Base-by-base conservation (phyloP, 2,797 vertebrate genomes). In the Columba guinea region DNA sequence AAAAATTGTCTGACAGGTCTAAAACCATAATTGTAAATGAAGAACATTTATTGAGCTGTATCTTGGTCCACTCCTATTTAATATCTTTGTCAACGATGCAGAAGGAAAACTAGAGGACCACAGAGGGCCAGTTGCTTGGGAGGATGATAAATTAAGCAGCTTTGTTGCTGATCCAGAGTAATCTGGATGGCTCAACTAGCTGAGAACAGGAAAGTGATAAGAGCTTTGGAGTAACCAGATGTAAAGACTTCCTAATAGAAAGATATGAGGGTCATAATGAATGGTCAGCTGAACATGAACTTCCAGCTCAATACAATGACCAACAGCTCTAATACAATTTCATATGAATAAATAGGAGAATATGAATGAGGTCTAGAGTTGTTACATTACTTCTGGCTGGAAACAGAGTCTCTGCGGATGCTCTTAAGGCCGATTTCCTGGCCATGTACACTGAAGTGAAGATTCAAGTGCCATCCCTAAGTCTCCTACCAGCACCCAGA, bases 1-100 rank as follows among this genome's bases (percentile, higher is more conserved):
- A 87, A 91, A 95, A 80, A 74, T 28, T 75, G 41, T 11, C 49
- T 97, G 90, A 70, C 34, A 48, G 39, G 22, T 76, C 49, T 92
- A 76, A 92, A 94, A 92, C 85, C 17, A 6, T 69, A 59, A 49
- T 90, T 89, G 71, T 5, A 76, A 84, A 84, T 41, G 2, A 89
- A 48, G 51, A 82, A 76, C 7, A 22, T 56, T 69, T 63, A 60
- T 77, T 77, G 60, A 83, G 17, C 28, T 52, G 1, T 53, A 70
- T 59, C 60, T 85, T 83, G 20, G 32, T 32, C 53, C 22, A 60
- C 24, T 68, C 15, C 7, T 53, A 23, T 35, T 89, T n/a, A 93
- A 84, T 7, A 20, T 27, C 59, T 87, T 84, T 87, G 34, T 30
- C 73, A 78, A 39, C 21, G 60, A 46, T 32, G 26, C 10, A 34